Conservation (phyloP, 2,888 invertebrate genomes). For the Nebria salina region DNA sequence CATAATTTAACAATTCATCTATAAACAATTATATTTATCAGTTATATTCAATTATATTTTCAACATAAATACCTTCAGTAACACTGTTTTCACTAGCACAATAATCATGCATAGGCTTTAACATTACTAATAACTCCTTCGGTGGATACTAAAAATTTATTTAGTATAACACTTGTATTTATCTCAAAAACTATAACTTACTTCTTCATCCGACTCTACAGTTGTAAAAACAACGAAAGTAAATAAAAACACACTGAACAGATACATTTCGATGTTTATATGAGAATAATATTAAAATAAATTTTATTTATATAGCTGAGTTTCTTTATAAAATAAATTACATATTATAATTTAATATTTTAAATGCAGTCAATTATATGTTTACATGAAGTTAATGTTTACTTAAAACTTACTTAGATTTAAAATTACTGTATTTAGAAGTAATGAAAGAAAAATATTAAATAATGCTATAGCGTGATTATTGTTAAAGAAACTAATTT, state of each 20-base stretch:
- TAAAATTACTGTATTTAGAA: not conserved
- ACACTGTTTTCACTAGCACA: slow-evolving; percentile 43
- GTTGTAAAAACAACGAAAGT: not conserved
- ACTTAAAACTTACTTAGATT: not conserved
- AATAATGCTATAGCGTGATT: not conserved
- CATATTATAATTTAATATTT: not conserved
- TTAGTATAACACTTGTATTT: not conserved
- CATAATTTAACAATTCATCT: slow-evolving; percentile 48
- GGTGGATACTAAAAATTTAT: slow-evolving; percentile 47
- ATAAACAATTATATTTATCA: slow-evolving; percentile 26
- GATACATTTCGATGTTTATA: not conserved
- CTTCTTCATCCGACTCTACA: slow-evolving; percentile 22
- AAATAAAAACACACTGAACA: not conserved
- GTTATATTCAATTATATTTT: slow-evolving; percentile 5
- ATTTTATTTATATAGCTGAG: not conserved
- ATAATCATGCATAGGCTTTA: slow-evolving; percentile 46
- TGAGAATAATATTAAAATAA: not conserved
- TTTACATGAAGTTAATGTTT: not conserved
- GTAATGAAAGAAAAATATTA: not conserved
- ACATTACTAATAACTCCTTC: slow-evolving; percentile 46
- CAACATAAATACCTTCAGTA: slow-evolving; percentile 47
- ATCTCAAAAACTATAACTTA: not conserved
- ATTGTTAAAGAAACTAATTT: not conserved
- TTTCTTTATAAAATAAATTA: not conserved
- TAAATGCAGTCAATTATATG: not conserved